A percentile compares a stretch with the other conserved stretches of the same genome.
Evolutionary conservation across 2,797 vertebrate genomes (phyloP).

Genomic region (Liparis tanakae): DNA sequence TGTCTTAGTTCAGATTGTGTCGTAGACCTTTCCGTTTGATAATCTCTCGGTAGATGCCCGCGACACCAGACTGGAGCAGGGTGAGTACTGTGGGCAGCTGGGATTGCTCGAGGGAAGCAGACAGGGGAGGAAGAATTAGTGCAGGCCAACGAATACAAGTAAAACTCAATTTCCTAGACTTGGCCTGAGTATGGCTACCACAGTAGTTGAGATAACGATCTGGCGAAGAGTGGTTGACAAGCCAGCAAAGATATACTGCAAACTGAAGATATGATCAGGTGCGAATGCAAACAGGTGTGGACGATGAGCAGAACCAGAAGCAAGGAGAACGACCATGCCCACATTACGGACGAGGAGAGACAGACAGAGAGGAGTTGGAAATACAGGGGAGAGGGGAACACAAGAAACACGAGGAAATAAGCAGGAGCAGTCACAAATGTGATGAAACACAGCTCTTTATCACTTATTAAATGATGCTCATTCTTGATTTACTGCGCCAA

Average conservation of each 20-base stretch:
- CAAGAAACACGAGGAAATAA: not conserved
- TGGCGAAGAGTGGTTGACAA: not conserved
- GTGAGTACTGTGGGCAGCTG: not conserved
- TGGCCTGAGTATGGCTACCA: too few relatives aligned
- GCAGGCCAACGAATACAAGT: not conserved
- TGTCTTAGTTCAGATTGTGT: not conserved
- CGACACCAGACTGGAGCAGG: not conserved
- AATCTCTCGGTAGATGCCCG: too few relatives aligned
- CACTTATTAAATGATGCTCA: slow-evolving; percentile 9
- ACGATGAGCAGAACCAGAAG: not conserved
- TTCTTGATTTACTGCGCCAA: slow-evolving; percentile 17
- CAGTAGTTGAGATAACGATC: not conserved
- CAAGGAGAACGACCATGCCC: not conserved
- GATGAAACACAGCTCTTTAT: not conserved
- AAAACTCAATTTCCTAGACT: not conserved
- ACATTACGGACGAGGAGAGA: not conserved
- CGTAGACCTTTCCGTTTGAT: too few relatives aligned
- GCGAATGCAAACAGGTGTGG: not conserved
- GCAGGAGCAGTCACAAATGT: not conserved
- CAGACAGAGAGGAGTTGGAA: not conserved
- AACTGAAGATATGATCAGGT: not conserved
- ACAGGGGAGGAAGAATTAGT: not conserved
- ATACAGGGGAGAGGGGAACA: not conserved
- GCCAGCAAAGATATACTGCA: not conserved
- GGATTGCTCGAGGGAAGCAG: not conserved